Base-by-base conservation (phyloP, 2,797 vertebrate species). In the Melanotaenia pygmaea region DNA sequence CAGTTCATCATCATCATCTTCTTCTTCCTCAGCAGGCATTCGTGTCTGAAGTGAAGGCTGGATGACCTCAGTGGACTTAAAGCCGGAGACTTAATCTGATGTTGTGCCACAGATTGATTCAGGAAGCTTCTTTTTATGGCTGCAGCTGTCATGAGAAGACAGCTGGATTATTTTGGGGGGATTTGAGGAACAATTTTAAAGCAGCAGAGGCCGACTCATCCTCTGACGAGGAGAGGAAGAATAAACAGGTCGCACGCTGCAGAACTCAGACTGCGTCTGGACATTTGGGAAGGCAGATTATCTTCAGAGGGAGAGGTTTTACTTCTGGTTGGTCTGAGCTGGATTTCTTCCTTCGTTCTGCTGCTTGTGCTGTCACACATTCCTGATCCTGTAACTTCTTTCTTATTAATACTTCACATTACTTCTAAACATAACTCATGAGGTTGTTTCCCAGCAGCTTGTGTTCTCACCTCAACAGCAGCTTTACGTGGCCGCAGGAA, bases 31-130 rank as follows among this genome's bases (percentile, higher is more conserved):
- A 34, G 32, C 32, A 34, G 32, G 32, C 32, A 8, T 34, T 34
- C 32, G 7, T 34, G 32, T 34, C 32, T 8, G 32, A 34, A 34
- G 32, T 34, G 32, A 34, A 34, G 32, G 32, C 32, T 34, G 32
- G 40, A 71, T 51, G 47, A 34, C 32, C 70, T 70, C 67, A 9
- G 47, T 30, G 67, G 69, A 34, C 11, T 38, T 10, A 81, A 80
- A n/a, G 54, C 22, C 1, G 65, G 63, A 59, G 2, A 12, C 18
- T 72, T 82, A 67, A 87, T 82, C 79, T 77, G 64, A 72, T 61
- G 77, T 63, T 53, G 59, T 62, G 57, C 50, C 74, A 64, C 76
- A 67, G 65, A 81, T 37, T 58, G 69, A 63, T 64, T 54, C 7
- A 53, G 73, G 60, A 73, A 34, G 62, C 65, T 54, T 16, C n/a